Base-by-base conservation (phyloP, 2,888 invertebrate genomes). In the Andrena fulva region DNA sequence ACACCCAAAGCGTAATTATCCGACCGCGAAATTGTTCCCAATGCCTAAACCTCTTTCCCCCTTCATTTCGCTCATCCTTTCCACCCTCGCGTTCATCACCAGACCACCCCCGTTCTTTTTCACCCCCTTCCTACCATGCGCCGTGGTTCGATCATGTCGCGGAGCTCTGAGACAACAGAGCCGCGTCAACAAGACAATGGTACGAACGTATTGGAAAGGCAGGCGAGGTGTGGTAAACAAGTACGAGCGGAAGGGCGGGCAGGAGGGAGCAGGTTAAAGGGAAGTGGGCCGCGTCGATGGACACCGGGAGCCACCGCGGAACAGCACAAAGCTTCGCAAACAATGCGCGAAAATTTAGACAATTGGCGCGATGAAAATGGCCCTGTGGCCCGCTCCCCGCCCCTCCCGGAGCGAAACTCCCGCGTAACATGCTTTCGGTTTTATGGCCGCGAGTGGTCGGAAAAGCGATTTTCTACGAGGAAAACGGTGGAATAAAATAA, bases 361-460 rank as follows among this genome's bases (percentile, higher is more conserved):
- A 87, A 90, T 89, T 90, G 90, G 85, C 71, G 81, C 86, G 86
- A 90, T 91, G 87, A 85, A 90, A 90, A 91, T 89, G 87, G 87
- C 79, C 82, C 68, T 74, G 83, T 73, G 7, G 68, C 35, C 68
- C 77, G 42, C 20, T 62, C 33, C 60, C 12, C 50, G 50, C 59
- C 29, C 35, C 64, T 20, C 50, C 29, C 27, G 71, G 62, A 76
- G 54, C 42, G 79, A 67, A 79, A 72, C 71, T 69, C 68, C 71
- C 60, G 78, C 62, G 82, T 80, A 84, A 88, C 88, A 86, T 77
- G 89, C 82, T 88, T 87, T 87, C 72, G 80, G 89, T 86, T 89
- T 89, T 90, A 90, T 89, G 85, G 86, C 56, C 80, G 87, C 76
- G 85, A 88, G 82, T 85, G 79, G 70, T 77, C 82, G 89, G 88